phyloP scores from a whole-genome alignment of 2,888 invertebrate genomes.

The Drosophila colorata region DNA sequence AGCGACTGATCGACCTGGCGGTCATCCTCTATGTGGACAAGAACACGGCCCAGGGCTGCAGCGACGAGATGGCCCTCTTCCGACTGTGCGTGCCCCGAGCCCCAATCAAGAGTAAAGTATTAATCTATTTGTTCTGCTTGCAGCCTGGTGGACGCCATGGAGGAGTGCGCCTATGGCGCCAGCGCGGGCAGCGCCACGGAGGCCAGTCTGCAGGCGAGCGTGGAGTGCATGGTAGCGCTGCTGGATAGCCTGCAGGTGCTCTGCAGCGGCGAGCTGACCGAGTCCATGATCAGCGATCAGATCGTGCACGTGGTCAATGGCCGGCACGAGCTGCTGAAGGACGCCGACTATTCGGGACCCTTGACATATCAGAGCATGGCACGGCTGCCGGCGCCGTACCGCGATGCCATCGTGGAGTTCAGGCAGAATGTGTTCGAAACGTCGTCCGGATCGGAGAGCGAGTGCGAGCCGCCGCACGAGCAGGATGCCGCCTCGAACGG shows the following conservation, averaged over 20 bases:
- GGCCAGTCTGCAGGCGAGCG: conserved; percentile 91
- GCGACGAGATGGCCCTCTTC: conserved; percentile 93
- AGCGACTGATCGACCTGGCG: conserved; percentile 90
- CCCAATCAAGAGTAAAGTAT: too few relatives aligned
- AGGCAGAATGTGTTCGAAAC: conserved; percentile 89
- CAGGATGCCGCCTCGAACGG: conserved; percentile 91
- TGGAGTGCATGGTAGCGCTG: conserved; percentile 93
- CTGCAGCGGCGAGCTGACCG: conserved; percentile 91
- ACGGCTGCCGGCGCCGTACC: conserved; percentile 92
- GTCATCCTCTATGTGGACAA: conserved; percentile 89
- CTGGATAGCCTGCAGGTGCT: conserved; percentile 93
- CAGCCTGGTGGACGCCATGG: conserved; percentile 96
- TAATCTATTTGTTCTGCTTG: conserved; percentile 18
- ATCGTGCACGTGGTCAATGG: conserved; percentile 88
- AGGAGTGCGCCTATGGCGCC: conserved; percentile 92
- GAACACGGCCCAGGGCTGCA: conserved; percentile 88
- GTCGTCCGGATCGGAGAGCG: conserved; percentile 87
- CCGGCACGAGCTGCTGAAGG: conserved; percentile 89
- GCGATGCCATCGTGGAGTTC: conserved; percentile 90
- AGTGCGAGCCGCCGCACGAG: conserved; percentile 90
- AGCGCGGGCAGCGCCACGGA: conserved; percentile 90
- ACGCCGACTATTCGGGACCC: conserved; percentile 93
- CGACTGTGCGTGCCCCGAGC: conserved; percentile 87
- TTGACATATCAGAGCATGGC: conserved; percentile 94
- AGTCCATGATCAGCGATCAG: conserved; percentile 86